Evolutionary conservation across 2,888 invertebrate genomes (phyloP).

Genomic region (Unio pictorum): DNA sequence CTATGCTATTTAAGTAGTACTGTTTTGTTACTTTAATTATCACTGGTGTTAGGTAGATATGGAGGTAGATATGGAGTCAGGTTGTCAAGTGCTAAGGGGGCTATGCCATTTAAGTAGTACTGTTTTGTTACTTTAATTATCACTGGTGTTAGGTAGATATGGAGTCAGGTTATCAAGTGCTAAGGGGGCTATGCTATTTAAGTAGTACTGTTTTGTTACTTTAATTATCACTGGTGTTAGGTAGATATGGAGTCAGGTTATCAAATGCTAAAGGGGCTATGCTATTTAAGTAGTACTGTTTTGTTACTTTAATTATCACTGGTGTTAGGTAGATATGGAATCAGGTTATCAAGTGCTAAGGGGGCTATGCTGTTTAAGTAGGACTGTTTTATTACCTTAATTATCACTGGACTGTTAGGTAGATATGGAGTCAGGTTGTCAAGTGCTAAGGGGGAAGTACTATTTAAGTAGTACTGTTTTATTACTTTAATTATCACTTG

Average conservation of each 20-base stretch:
- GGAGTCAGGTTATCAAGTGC: constrained; percentile 45
- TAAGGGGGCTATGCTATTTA: constrained; percentile 46
- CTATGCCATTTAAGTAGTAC: constrained; percentile 23
- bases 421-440: constrained; percentile 46
- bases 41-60: constrained; percentile 52
- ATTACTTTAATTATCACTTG: constrained; percentile 24
- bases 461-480: constrained; percentile 7
- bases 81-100: constrained; percentile 51
- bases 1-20: constrained; percentile 23
- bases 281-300: constrained; percentile 4
- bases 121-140: too few relatives aligned
- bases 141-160: constrained; percentile 47
- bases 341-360: constrained; percentile 50
- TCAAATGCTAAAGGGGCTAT: constrained; percentile 51
- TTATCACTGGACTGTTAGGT: constrained; percentile 40
- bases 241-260: constrained; percentile 45
- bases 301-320: constrained; percentile 12
- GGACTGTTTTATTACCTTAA: too few relatives aligned
- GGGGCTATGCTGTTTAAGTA: constrained; percentile 35
- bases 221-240: constrained; percentile 36
- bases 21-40: too few relatives aligned
- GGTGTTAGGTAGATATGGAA: constrained; percentile 44
- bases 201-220: too few relatives aligned
- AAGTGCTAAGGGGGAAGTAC: constrained; percentile 52
- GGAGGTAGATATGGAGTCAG: constrained; percentile 41